phyloP scores from a whole-genome alignment of 1,140 invertebrate species.

The Mesaphorura yosii region DNA sequence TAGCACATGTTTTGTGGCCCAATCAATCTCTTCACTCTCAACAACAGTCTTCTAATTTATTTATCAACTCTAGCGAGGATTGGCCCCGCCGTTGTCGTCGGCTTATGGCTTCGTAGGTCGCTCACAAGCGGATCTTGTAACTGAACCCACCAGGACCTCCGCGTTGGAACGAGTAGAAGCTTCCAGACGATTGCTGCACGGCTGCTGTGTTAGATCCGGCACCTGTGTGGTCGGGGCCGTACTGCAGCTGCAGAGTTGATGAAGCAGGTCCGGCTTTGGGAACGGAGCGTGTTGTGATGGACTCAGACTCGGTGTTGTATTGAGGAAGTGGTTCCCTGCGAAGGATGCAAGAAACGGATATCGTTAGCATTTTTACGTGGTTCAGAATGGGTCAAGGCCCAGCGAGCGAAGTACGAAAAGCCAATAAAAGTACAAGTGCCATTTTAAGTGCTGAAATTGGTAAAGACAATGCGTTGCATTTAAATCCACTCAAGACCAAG shows the following conservation, averaged over 20 bases:
- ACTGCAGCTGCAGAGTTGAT: not conserved
- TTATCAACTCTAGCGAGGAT: not conserved
- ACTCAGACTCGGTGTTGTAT: constrained; percentile 29
- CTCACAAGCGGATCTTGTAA: constrained; percentile 28
- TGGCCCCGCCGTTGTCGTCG: not conserved
- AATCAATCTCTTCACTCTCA: not conserved
- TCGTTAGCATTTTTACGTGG: not conserved
- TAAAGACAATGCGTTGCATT: not conserved
- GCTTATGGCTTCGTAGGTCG: not conserved
- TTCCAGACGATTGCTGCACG: constrained; percentile 11
- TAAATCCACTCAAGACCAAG: too few relatives aligned
- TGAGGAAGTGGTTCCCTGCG: constrained; percentile 29
- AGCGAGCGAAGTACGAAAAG: not conserved
- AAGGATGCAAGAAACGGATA: not conserved
- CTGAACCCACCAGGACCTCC: constrained; percentile 30
- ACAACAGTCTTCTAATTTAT: not conserved
- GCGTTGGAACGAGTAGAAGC: constrained; percentile 27
- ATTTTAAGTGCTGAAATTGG: not conserved
- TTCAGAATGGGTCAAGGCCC: too few relatives aligned
- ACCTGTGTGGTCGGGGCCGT: not conserved
- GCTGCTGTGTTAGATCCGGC: not conserved
- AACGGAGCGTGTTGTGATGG: constrained; percentile 16
- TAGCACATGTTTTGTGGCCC: too few relatives aligned
- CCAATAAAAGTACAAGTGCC: not conserved
- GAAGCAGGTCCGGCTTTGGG: constrained; percentile 28